Conservation (phyloP, 2,888 invertebrate species). For the Patella depressa region DNA sequence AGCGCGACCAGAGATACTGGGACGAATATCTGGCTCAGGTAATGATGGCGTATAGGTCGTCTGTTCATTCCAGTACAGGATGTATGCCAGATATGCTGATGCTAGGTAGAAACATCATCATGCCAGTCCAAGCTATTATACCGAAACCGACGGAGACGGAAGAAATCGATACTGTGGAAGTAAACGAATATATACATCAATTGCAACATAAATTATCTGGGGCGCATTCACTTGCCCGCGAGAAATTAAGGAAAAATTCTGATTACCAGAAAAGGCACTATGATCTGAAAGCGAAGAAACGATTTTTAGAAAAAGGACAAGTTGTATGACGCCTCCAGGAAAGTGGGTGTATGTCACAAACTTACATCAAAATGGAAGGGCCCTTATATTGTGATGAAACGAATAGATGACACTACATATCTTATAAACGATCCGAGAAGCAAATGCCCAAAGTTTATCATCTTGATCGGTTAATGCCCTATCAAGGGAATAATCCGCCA, state of each 20-base stretch:
- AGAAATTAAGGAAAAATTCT: background rate
- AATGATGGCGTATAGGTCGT: conserved; percentile 39
- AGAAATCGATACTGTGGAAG: background rate
- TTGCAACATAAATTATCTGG: background rate
- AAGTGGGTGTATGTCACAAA: conserved; percentile 13
- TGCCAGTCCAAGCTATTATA: conserved; percentile 32
- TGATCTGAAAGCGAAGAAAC: conserved; percentile 23
- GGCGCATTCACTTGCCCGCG: background rate
- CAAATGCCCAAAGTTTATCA: too few species aligned
- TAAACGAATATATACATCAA: background rate
- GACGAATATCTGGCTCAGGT: conserved; percentile 33
- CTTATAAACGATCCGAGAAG: too few species aligned
- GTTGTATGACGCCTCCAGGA: conserved; percentile 31
- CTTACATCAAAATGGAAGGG: too few species aligned
- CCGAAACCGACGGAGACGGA: conserved; percentile 12
- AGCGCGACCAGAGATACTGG: conserved; percentile 29
- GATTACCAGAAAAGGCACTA: conserved; percentile 22
- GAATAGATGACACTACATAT: too few species aligned
- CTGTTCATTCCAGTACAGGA: too few species aligned
- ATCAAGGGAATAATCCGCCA: too few species aligned
- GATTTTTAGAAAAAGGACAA: conserved; percentile 18
- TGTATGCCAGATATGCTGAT: conserved; percentile 38
- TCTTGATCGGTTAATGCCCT: too few species aligned
- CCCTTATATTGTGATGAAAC: too few species aligned
- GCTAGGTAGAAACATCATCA: conserved; percentile 28